phyloP scores from a whole-genome alignment of 2,113 vertebrate species.

The Pteronura brasiliensis region DNA sequence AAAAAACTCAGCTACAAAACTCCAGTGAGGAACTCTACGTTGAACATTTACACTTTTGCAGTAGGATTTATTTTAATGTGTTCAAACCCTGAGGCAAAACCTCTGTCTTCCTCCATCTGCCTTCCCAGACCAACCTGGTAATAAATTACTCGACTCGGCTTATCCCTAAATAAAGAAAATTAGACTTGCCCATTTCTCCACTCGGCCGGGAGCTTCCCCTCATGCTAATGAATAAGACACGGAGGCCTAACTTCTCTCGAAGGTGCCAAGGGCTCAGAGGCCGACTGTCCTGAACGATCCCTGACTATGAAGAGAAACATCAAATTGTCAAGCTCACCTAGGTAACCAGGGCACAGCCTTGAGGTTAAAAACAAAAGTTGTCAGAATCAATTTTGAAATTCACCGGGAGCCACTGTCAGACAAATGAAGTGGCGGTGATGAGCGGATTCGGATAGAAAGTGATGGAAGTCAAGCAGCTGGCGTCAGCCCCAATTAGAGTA shows the following conservation, averaged over 20 bases:
- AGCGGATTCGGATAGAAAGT: conserved; percentile 56
- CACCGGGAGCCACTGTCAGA: conserved; percentile 51
- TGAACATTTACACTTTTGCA: conserved; percentile 18
- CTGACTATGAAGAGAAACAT: conserved; percentile 55
- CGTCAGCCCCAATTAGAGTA: conserved; percentile 8
- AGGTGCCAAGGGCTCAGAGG: not conserved
- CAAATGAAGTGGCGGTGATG: conserved; percentile 57
- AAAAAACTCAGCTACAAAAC: not conserved
- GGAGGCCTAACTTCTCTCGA: conserved; percentile 6
- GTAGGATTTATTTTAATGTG: conserved; percentile 43
- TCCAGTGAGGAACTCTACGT: not conserved
- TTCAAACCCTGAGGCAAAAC: conserved; percentile 39
- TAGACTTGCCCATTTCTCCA: not conserved
- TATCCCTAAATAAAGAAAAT: conserved; percentile 55
- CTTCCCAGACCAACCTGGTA: not conserved
- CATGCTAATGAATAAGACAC: not conserved
- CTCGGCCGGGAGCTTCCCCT: not conserved
- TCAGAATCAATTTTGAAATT: conserved; percentile 69
- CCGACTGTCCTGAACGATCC: not conserved
- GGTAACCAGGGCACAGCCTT: conserved; percentile 61
- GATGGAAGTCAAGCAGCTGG: conserved; percentile 37
- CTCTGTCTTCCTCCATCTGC: conserved; percentile 29
- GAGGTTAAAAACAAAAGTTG: conserved; percentile 62
- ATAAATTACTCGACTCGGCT: conserved; percentile 53
- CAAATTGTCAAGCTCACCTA: conserved; percentile 56